Base-by-base conservation (phyloP, 2,888 invertebrate species). In the Nineta flava region DNA sequence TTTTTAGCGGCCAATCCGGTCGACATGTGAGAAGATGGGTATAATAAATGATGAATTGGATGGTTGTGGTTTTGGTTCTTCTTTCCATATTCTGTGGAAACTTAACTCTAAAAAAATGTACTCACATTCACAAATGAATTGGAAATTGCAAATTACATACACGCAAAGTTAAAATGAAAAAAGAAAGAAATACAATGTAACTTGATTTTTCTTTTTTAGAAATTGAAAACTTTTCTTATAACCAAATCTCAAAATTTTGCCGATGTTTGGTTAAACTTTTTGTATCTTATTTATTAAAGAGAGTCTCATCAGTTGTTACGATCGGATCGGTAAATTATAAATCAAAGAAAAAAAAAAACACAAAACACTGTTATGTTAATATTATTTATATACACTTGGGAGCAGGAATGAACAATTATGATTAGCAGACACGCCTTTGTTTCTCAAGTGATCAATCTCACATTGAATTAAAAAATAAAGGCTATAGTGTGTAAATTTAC, bases 311-410 rank as follows among this genome's bases (percentile, higher is more conserved):
- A 26, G 26, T 26, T 26, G 26, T 50, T 40, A 50, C 49, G 45
- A 53, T 45, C 38, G 38, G 15, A 15, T 38, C 38, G 15, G 38
- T 13, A 26, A 26, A 26, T 26, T 26, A 47, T 50, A 34, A 45
- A 47, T 43, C 38, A 17, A 35, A 31, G 42, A 53, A 51, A 49
- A 48, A n/a, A n/a, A 44, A 53, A 49, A 51, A 26, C 50, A 53
- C 53, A 53, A 51, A 53, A 53, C 53, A 52, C 50, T 47, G 51
- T 51, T 46, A 50, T 49, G 47, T 65, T 65, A 64, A 38, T 38
- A 38, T 38, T 38, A 38, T 13, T 65, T 66, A 66, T 66, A 65
- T 66, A 67, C 67, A 66, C 65, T 66, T 66, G 66, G 65, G 65
- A 66, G 66, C 63, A 51, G 51, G 53, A 51, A 51, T 51, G 51